Conservation (phyloP, 1,140 invertebrate species). For the Thaumatotibia leucotreta region DNA sequence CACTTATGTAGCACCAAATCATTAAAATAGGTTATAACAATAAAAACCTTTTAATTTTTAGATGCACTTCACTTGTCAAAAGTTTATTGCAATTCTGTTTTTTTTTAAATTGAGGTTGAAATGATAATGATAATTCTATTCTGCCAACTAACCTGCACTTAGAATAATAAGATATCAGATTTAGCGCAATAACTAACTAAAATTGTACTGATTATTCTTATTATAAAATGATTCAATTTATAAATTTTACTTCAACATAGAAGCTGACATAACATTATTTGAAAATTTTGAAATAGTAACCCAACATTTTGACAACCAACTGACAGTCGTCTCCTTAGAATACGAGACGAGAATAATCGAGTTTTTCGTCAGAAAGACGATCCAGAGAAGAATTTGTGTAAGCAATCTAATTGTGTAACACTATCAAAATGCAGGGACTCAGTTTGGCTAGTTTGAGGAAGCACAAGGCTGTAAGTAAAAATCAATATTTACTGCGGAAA, state of each 20-base stretch:
- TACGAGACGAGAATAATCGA: background rate
- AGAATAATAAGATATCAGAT: background rate
- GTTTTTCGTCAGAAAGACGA: constrained; percentile 1
- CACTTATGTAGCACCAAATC: constrained; percentile 49
- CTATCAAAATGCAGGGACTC: constrained; percentile 58
- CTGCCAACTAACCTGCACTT: background rate
- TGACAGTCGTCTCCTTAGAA: background rate
- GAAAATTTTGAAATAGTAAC: background rate
- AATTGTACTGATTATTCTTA: too few relatives aligned
- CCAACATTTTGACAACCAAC: background rate
- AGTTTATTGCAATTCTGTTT: constrained; percentile 21
- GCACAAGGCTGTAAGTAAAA: constrained; percentile 65
- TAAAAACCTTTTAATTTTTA: constrained; percentile 28
- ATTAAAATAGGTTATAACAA: constrained; percentile 46
- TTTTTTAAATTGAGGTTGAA: background rate
- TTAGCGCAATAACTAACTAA: too few relatives aligned
- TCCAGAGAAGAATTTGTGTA: background rate
- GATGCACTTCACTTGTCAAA: constrained; percentile 27
- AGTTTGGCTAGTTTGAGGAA: constrained; percentile 63
- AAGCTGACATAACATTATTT: background rate
- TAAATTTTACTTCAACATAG: background rate
- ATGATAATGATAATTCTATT: background rate
- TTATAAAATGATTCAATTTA: too few relatives aligned
- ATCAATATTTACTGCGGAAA: constrained; percentile 17
- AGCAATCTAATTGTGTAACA: constrained; percentile 9